Conservation (phyloP, 1,140 invertebrate genomes). For the Galleria mellonella region DNA sequence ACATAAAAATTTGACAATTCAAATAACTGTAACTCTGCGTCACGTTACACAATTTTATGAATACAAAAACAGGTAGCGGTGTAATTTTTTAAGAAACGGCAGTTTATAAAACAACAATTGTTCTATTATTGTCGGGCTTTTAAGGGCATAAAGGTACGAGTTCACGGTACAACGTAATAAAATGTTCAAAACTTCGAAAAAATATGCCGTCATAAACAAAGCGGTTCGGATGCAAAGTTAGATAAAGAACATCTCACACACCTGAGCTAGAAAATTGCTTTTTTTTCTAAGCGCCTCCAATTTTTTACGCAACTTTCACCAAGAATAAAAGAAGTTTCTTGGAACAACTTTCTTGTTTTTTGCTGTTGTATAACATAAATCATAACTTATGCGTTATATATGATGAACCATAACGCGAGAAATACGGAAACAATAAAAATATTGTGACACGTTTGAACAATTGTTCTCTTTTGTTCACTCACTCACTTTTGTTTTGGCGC, state of each 20-base stretch:
- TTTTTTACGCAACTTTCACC: conserved; percentile 73
- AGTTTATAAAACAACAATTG: conserved; percentile 64
- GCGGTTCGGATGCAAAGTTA: conserved; percentile 72
- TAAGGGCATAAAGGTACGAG: conserved; percentile 47
- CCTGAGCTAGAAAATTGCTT: conserved; percentile 74
- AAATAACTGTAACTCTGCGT: not conserved
- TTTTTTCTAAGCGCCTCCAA: conserved; percentile 70
- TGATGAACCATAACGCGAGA: conserved; percentile 45
- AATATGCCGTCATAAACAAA: conserved; percentile 71
- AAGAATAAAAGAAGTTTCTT: conserved; percentile 71
- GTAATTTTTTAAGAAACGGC: conserved; percentile 40
- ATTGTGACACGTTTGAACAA: conserved; percentile 53
- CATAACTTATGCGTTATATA: conserved; percentile 43
- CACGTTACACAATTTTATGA: conserved; percentile 8
- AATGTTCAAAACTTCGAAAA: conserved; percentile 72
- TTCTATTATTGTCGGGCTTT: conserved; percentile 39
- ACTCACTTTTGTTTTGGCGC: conserved; percentile 34
- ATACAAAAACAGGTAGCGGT: conserved; percentile 52
- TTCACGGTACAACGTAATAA: conserved; percentile 65
- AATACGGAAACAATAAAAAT: conserved; percentile 58
- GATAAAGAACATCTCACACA: conserved; percentile 74
- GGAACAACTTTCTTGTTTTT: conserved; percentile 66
- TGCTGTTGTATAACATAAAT: conserved; percentile 44
- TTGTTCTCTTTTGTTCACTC: too few species aligned
- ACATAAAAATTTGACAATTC: too few species aligned